Percentiles rank a stretch among this genome's conserved stretches.
phyloP scores from a whole-genome alignment of 2,797 vertebrate genomes.

The Sebastes oblongus region DNA sequence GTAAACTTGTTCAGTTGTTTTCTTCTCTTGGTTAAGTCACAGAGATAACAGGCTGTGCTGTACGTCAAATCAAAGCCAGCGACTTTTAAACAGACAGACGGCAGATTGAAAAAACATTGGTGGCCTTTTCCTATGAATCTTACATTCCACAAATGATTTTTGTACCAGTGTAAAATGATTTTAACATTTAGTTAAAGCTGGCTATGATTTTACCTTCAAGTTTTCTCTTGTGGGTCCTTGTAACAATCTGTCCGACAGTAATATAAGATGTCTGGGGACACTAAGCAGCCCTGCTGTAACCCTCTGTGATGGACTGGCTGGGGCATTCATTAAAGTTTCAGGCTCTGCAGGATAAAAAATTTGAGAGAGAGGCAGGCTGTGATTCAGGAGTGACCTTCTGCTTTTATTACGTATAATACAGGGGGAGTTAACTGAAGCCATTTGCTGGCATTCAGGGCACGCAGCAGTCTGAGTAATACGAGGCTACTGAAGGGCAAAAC shows the following conservation, averaged over 20 bases:
- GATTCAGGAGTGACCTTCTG: conserved; percentile 47
- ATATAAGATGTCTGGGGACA: conserved; percentile 3
- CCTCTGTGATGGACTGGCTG: conserved; percentile 6
- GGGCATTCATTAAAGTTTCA: conserved; percentile 24
- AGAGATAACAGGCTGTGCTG: neutral
- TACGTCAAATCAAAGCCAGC: neutral
- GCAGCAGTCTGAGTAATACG: conserved; percentile 3
- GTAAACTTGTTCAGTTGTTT: neutral
- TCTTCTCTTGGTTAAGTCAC: neutral
- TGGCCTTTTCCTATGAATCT: neutral
- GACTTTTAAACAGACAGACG: neutral
- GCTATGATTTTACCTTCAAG: neutral
- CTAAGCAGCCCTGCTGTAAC: neutral
- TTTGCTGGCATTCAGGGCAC: conserved; percentile 29
- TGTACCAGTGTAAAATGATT: neutral
- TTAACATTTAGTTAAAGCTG: neutral
- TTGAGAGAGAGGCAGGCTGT: conserved; percentile 2
- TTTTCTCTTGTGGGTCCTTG: neutral
- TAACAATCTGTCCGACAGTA: neutral
- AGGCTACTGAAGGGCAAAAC: conserved; percentile 6
- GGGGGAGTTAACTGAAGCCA: conserved; percentile 25
- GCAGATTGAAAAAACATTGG: neutral
- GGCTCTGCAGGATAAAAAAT: conserved; percentile 19
- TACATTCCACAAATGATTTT: neutral
- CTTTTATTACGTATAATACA: conserved; percentile 34